Base-by-base conservation (phyloP, 1,140 invertebrate genomes). In the Hydropsyche tenuis region DNA sequence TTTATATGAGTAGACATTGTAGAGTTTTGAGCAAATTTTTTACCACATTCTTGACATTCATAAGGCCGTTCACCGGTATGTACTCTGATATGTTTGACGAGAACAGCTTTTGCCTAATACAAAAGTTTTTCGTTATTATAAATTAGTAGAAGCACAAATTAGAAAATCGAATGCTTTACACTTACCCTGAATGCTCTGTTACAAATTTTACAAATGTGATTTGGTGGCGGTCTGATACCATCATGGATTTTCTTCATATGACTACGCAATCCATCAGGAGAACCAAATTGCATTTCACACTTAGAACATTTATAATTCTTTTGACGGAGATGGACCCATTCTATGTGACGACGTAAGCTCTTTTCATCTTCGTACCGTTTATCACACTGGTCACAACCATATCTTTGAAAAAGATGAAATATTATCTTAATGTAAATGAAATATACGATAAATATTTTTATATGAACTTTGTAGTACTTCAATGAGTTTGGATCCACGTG, bases 11-110 rank as follows among this genome's bases (percentile, higher is more conserved):
- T 84, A 14, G 84, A 86, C 46, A 88, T 78, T 3, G 87, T 87
- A 9, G 83, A 85, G 75, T 84, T 85, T 77, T 87, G 86, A 0
- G 84, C 84, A 77, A 89, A 88, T 6, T 83, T 84, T 76, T 87
- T 87, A 20, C 85, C 84, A 78, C 87, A 88, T 69, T 86, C 81
- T 0, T 81, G 79, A 77, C 87, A 88, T 22, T 77, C 75, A 77
- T 83, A 87, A 18, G 87, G 87, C 73, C 88, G 86, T 73, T 89
- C 88, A 37, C 86, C 84, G 0, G 89, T 78, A 75, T 78, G 77
- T 0, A 75, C 73, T 12, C 75, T 72, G 4, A 78, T 63, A 27
- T 78, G 77, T 27, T 78, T 78, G 20, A 77, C 69, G 6, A 77
- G 69, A 4, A 77, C 76, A 14, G 76, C 76, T 56, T 77, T 77